Evolutionary conservation across 1,140 invertebrate species (phyloP), one percentile per base, ranked within the genome.

Genomic region (Drosophila repleta): DNA sequence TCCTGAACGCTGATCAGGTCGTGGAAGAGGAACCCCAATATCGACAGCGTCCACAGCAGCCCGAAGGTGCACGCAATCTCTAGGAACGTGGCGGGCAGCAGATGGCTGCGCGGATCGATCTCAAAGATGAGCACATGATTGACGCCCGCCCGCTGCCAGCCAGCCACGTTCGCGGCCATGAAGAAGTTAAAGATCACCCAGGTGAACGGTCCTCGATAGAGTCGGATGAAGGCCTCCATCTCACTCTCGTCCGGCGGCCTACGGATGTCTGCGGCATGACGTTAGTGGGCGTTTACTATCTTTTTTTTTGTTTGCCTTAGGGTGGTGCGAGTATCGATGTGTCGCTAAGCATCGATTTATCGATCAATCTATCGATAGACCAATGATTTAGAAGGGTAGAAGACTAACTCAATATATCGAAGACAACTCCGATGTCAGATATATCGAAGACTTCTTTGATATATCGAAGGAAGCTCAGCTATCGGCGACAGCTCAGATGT

Each of bases 71-170:
- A 92, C 11, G 95, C 94, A 43, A 96, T 93, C 92, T 96, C 95
- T 90, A 96, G 93, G 1, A 96, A 89, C 64, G 96, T 93, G 32
- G 95, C 95, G 79, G 95, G 95, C 10, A 94, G 88, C 55, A 93
- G 82, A 92, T 96, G 95, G 77, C 95, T 94, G 35, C 96, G 89
- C 0, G 96, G 96, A 91, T 96, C 95, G 13, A 96, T 93, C 91
- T 96, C 96, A 77, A 96, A 96, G 61, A 96, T 96, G 0, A 96
- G 93, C 4, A 96, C 95, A 90, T 96, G 96, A 91, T 96, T 96
- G 15, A 96, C 95, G 32, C 96, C 96, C 6, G 94, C 94, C 20
- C 93, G 93, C 71, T 95, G 93, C 95, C 95, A 96, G 41, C 95
- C 95, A 74, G 95, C 95, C 24, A 93, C 95, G 91, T 96, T 96